phyloP scores from a whole-genome alignment of 2,888 invertebrate species.

The Scelioninae gen. 1 region DNA sequence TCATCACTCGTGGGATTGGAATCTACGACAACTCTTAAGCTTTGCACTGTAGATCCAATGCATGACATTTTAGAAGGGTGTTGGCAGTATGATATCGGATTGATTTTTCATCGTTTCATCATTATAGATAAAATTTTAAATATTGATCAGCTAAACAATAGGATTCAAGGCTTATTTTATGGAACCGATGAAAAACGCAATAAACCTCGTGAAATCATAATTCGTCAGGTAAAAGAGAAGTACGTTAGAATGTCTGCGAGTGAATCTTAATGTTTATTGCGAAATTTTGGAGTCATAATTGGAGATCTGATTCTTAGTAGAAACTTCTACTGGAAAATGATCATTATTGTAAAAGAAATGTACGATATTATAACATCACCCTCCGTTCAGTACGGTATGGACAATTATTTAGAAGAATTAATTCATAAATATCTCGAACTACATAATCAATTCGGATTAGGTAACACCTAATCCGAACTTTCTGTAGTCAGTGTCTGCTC shows the following conservation, averaged over 20 bases:
- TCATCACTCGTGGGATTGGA: constrained; percentile 39
- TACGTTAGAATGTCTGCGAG: constrained; percentile 67
- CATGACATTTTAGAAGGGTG: constrained; percentile 68
- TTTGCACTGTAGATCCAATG: constrained; percentile 55
- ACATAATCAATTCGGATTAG: constrained; percentile 25
- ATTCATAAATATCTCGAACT: constrained; percentile 62
- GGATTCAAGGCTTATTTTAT: too few species aligned
- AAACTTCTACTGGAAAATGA: constrained; percentile 64
- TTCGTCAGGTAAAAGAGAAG: constrained; percentile 39
- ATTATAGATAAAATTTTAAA: too few species aligned
- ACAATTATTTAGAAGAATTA: constrained; percentile 40
- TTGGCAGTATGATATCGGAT: constrained; percentile 62
- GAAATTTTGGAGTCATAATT: constrained; percentile 60
- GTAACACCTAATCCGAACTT: too few species aligned
- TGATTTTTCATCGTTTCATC: constrained; percentile 31
- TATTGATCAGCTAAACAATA: too few species aligned
- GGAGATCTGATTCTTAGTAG: constrained; percentile 55
- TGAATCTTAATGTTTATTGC: constrained; percentile 60
- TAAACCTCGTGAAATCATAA: constrained; percentile 49
- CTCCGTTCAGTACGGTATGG: constrained; percentile 32
- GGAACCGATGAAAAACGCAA: constrained; percentile 58
- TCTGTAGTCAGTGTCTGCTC: too few species aligned
- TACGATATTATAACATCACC: constrained; percentile 58
- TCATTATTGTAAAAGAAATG: constrained; percentile 68
- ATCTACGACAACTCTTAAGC: constrained; percentile 22